A percentile compares a stretch with the other conserved stretches of the same genome.
phyloP scores from a whole-genome alignment of 2,797 vertebrate species.

The Esox lucius region DNA sequence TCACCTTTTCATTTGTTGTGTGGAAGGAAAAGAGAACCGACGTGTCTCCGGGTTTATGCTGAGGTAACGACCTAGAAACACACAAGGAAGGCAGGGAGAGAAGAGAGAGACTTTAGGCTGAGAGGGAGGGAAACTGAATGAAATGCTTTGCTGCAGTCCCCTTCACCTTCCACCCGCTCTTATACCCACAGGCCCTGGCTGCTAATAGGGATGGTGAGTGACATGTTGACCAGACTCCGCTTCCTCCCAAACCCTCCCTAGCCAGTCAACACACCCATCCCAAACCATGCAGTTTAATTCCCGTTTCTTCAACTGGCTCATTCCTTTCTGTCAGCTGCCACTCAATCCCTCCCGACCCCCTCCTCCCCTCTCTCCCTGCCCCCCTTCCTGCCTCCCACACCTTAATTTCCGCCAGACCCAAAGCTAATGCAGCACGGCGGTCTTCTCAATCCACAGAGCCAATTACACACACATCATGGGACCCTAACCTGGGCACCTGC shows the following conservation, averaged over 20 bases:
- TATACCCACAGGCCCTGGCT: neutral
- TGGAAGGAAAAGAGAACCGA: neutral
- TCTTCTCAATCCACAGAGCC: slow-evolving; percentile 5
- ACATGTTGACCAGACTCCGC: neutral
- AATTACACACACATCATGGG: neutral
- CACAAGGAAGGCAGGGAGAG: neutral
- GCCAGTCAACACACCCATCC: neutral
- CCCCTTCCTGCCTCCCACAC: neutral
- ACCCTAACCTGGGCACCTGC: neutral
- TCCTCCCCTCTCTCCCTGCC: neutral
- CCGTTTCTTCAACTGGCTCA: slow-evolving; percentile 1
- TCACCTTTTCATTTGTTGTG: neutral
- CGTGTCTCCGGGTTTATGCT: neutral
- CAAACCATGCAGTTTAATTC: neutral
- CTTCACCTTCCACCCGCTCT: neutral
- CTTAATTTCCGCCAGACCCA: neutral
- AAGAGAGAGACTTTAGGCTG: neutral
- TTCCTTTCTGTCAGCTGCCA: slow-evolving; percentile 8
- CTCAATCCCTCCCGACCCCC: neutral
- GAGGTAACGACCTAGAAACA: neutral
- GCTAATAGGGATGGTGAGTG: slow-evolving; percentile 9
- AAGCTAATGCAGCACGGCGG: slow-evolving; percentile 11
- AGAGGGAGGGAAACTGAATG: neutral
- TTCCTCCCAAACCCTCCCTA: neutral
- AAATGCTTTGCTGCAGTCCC: slow-evolving; percentile 5